Evolutionary conservation across 2,113 vertebrate species (phyloP), one percentile per base, ranked within the genome.

Genomic region (Toxostoma redivivum): DNA sequence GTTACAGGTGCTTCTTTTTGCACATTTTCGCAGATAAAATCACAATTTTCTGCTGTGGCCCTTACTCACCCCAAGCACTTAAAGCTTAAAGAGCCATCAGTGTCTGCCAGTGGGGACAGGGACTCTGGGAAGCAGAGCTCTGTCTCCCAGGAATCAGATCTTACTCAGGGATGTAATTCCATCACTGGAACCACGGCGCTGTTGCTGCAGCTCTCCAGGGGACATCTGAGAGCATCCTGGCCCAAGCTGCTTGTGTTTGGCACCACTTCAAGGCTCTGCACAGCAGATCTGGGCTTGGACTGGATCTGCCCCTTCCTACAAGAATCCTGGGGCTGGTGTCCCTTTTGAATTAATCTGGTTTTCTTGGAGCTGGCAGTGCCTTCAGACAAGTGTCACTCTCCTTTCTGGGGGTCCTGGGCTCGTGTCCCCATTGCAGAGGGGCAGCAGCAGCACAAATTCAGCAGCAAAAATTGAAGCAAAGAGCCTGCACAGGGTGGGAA

Each of bases 121-220:
- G 28, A 50, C 56, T 38, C 53, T 58, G 74, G 54, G 42, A 37
- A 64, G 70, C 50, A 53, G 50, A 50, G 48, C 30, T 2, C 1
- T 7, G 37, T 38, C 76, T 88, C 73, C 37, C 3, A 3, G 71
- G 65, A 60, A 8, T 17, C 44, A 24, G 21, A 11, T 11, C 45
- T 65, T 17, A 2, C 2, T 12, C 38, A 0, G 35, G 86, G 37
- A 25, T 44, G 31, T 1, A 58, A 53, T 47, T 77, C 66, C 48
- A 14, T 11, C 38, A 1, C 76, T 42, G 40, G 20, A 45, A 50
- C 25, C 14, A 1, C 12, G 8, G 1, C 0, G 1, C 35, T 69
- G 64, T 7, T 12, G 48, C 53, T 86, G 71, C 40, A 42, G 72
- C 40, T 72, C 88, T 13, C 50, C 50, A 9, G 70, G 54, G 42